Evolutionary conservation across 2,113 vertebrate genomes (phyloP), one percentile per base, ranked within the genome.

Genomic region (Paradisaea rubra): DNA sequence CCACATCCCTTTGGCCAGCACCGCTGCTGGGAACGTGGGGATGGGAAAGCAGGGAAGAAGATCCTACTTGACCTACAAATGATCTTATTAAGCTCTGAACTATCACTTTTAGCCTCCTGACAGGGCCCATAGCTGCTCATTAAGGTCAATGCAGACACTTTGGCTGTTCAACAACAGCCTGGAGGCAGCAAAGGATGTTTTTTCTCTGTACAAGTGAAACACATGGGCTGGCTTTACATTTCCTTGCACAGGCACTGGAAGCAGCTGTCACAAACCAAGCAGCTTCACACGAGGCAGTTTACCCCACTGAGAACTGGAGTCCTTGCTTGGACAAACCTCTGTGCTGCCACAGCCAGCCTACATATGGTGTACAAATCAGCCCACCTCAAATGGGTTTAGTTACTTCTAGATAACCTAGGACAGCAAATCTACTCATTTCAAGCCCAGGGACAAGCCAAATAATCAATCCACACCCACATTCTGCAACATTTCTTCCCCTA

Each of bases 261-360:
- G 74, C 93, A 92, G 76, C 71, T 94, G 82, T 52, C 71, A 72
- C 76, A 68, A 80, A 68, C 14, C 71, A 35, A 49, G 73, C 14
- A 69, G 82, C 57, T 79, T 79, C 86, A 52, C 30, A 47, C 7
- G 19, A 71, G 44, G 14, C 74, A 93, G 52, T 53, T 88, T 25
- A 73, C 69, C 68, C 86, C 86, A 83, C 63, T 65, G 82, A 72
- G 63, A 72, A 60, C 64, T 78, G 89, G 44, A 93, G 14, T 7
- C 47, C 89, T 81, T 57, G 54, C 33, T 73, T 7, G 2, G 65
- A 60, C 70, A 64, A 92, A 50, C 28, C 28, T 42, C 64, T 37
- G 10, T 1, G 1, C 59, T 70, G 45, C 68, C 89, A 57, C 76
- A 80, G 74, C 35, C 6, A 64, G 41, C n/a, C 25, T 50, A 35